Base-by-base conservation (phyloP, 2,797 vertebrate genomes). In the Crenuchus spilurus region DNA sequence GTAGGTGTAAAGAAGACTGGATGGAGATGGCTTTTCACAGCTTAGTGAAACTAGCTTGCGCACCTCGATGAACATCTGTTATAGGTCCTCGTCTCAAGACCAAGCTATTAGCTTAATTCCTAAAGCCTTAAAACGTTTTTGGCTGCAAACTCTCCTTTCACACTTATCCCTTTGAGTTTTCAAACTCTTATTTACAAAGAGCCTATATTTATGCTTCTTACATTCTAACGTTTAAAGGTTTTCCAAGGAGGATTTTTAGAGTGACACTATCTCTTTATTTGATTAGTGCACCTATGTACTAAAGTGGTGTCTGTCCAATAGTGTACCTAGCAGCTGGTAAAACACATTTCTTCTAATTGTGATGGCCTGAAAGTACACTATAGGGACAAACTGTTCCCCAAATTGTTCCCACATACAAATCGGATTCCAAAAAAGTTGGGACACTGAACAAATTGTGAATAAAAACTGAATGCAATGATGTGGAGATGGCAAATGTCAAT, bases 41-140 rank as follows among this genome's bases (percentile, higher is more conserved):
- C 82, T 85, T 87, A 83, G 82, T 31, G 31, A 14, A 6, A 65
- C 33, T 46, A 74, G 24, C 65, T 31, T 41, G 16, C 35, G 37
- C 24, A 57, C 37, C 20, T 18, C 31, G n/a, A 10, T 24, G 68
- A 46, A 33, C 33, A 61, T 39, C 48, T 16, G 37, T 44, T 26
- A 28, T 28, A 28, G 30, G 16, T 33, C 48, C 5, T 14, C 49
- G 30, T 69, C 8, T 51, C 14, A 52, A 46, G 37, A 9, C 26
- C 66, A 62, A 16, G 22, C 18, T 60, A 24, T n/a, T 73, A 51
- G 48, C 48, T 22, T 51, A 65, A 76, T 60, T 69, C 44, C 18
- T 51, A 42, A 74, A 52, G 35, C 62, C 37, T 52, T 13, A 30
- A n/a, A 35, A 74, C 11, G 58, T 46, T 62, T n/a, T 39, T 28